Conservation (phyloP, 2,888 invertebrate genomes). For the Lithophane socia region DNA sequence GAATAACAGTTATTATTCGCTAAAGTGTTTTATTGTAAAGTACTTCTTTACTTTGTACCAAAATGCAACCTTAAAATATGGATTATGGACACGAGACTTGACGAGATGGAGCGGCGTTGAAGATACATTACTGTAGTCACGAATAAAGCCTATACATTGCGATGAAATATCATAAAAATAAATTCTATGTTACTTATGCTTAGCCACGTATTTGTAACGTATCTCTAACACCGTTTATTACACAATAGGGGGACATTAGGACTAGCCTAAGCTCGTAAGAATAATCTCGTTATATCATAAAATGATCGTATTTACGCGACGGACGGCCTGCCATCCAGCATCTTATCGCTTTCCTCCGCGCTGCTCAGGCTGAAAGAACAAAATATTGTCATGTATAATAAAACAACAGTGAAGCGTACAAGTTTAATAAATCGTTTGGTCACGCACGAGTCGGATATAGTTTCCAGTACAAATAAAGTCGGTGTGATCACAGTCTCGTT, state of each 20-base stretch:
- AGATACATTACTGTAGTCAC: slow-evolving; percentile 63
- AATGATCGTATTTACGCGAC: slow-evolving; percentile 86
- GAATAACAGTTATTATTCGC: slow-evolving; percentile 68
- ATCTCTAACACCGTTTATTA: slow-evolving; percentile 74
- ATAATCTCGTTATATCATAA: slow-evolving; percentile 63
- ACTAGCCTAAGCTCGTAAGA: slow-evolving; percentile 75
- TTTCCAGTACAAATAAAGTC: slow-evolving; percentile 31
- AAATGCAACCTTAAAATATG: slow-evolving; percentile 80
- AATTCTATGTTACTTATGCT: slow-evolving; percentile 78
- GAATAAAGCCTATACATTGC: slow-evolving; percentile 50
- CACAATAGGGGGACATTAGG: slow-evolving; percentile 75
- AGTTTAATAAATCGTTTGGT: slow-evolving; percentile 47
- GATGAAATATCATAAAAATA: slow-evolving; percentile 79
- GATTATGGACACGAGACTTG: slow-evolving; percentile 75
- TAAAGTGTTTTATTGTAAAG: slow-evolving; percentile 66
- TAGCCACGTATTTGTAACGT: slow-evolving; percentile 63
- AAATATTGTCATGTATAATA: slow-evolving; percentile 50
- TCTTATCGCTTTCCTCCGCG: slow-evolving; percentile 94
- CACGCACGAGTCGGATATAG: slow-evolving; percentile 33
- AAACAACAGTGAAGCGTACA: slow-evolving; percentile 44
- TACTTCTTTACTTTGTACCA: slow-evolving; percentile 84
- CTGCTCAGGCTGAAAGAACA: slow-evolving; percentile 90
- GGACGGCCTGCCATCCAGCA: slow-evolving; percentile 94
- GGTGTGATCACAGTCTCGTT: slow-evolving; percentile 32
- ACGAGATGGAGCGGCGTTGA: slow-evolving; percentile 71